These are phyloP conservation scores for Uropetala carovei DNA, from an alignment of 2,888 invertebrate species.

Conservation along the genomic window DNA sequence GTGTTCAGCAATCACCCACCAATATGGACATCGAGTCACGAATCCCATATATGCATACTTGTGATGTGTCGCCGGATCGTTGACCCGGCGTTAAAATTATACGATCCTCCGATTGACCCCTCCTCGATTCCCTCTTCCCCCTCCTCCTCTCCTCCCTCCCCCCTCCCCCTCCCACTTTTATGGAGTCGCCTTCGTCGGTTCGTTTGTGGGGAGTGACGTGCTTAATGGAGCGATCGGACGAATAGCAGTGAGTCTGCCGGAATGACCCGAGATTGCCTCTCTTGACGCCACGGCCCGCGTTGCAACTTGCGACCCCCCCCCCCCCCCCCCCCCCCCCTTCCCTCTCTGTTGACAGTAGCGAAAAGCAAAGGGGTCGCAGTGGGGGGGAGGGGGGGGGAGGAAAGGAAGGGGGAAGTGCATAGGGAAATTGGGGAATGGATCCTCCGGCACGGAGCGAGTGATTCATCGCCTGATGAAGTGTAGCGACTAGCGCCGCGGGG, in stretches of 20 bases:
- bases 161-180: neutral
- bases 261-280: constrained; percentile 15
- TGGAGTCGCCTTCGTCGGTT: neutral
- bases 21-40: neutral
- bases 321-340: too few species aligned
- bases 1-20: neutral
- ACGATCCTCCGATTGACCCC: neutral
- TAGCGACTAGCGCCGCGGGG: neutral
- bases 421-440: constrained; percentile 45
- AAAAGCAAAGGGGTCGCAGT: too few species aligned
- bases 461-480: neutral
- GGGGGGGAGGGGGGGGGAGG: too few species aligned
- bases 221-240: neutral
- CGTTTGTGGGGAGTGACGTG: neutral
- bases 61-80: neutral
- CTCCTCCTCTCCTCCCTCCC: too few species aligned
- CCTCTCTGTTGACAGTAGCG: too few species aligned
- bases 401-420: constrained; percentile 2
- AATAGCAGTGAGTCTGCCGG: neutral
- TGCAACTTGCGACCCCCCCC: too few species aligned
- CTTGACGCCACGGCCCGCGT: neutral
- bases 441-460: neutral
- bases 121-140: too few species aligned
- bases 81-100: neutral
- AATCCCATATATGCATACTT: neutral